Percentiles rank a stretch among this genome's conserved stretches.
Conservation (phyloP, 2,797 vertebrate species). For the Chaetophractus vellerosus region DNA sequence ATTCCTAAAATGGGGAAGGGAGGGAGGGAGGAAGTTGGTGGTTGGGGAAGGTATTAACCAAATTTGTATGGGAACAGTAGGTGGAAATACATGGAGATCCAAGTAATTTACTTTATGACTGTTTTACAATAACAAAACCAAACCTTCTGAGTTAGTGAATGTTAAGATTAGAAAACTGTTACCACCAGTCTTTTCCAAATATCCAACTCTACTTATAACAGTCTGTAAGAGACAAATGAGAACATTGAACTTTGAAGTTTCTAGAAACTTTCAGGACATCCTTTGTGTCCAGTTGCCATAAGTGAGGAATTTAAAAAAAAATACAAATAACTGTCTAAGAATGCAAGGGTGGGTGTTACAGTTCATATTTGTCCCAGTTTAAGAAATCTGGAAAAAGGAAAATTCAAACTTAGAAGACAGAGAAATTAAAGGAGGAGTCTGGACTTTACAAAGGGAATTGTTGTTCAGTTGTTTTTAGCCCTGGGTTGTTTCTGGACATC, state of each 20-base stretch:
- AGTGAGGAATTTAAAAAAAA: not conserved
- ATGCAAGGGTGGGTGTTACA: not conserved
- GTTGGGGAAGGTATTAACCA: not conserved
- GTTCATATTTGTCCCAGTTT: not conserved
- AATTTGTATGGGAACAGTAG: not conserved
- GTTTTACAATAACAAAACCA: not conserved
- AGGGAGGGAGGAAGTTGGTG: not conserved
- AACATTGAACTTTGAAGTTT: not conserved
- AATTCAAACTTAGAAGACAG: not conserved
- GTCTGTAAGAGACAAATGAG: not conserved
- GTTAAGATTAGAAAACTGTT: not conserved
- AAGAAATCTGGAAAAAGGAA: not conserved
- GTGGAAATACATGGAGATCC: not conserved
- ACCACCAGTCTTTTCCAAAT: not conserved
- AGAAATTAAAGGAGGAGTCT: not conserved
- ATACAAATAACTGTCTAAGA: not conserved
- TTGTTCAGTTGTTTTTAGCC: not conserved
- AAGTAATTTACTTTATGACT: not conserved
- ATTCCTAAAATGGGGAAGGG: not conserved
- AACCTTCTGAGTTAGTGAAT: not conserved
- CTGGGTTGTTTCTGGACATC: not conserved
- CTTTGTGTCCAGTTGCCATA: not conserved
- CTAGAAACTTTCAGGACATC: not conserved
- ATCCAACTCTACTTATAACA: not conserved
- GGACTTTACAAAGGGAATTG: not conserved